phyloP scores from a whole-genome alignment of 2,113 vertebrate species.

The Tupaia chinensis region DNA sequence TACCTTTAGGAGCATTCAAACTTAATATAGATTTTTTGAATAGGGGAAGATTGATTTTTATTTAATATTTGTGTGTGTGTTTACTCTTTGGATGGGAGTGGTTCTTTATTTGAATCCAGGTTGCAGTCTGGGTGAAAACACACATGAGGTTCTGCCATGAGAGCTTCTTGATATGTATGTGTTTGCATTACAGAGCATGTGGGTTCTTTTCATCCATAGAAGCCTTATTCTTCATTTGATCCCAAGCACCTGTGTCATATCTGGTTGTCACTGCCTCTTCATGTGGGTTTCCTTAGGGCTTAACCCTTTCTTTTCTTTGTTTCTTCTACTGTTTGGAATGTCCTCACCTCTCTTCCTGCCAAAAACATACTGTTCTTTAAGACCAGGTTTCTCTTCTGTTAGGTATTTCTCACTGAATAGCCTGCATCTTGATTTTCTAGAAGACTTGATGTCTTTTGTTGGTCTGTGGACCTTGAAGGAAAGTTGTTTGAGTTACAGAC shows the following conservation, averaged over 20 bases:
- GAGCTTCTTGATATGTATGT: background rate
- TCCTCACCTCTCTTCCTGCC: background rate
- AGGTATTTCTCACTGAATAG: background rate
- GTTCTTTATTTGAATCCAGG: background rate
- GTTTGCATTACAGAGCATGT: background rate
- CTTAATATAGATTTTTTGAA: constrained; percentile 3
- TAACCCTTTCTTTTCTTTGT: background rate
- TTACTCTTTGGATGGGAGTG: background rate
- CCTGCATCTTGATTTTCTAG: background rate
- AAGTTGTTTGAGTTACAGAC: background rate
- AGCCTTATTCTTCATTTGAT: background rate
- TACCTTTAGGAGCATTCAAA: constrained; percentile 29
- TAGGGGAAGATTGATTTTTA: background rate
- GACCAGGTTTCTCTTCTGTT: background rate
- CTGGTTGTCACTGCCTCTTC: background rate
- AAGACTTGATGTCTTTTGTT: background rate
- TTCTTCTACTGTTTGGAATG: background rate
- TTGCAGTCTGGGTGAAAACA: background rate
- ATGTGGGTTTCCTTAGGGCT: background rate
- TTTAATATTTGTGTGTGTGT: background rate
- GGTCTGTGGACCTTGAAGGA: background rate
- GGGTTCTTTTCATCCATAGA: background rate
- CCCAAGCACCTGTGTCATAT: background rate
- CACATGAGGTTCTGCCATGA: background rate
- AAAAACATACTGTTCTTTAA: background rate